Evolutionary conservation across 1,140 invertebrate species (phyloP), one percentile per base, ranked within the genome.

Genomic region (Neuroterus valhalla): DNA sequence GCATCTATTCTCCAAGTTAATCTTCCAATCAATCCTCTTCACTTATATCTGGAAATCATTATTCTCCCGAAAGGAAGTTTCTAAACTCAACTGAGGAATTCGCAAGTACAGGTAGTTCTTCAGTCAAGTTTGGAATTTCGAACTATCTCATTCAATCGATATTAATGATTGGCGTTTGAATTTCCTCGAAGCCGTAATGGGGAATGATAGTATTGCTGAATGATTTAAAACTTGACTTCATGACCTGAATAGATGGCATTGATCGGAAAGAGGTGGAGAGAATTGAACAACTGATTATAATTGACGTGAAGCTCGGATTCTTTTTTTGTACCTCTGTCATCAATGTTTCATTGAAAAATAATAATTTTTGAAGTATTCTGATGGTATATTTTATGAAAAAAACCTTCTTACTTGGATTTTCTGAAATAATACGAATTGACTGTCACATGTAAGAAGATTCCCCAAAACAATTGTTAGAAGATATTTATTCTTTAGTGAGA

Each of bases 21-120:
- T 15, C 52, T 23, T 62, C 31, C 55, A 26, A 62, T 62, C 26
- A 62, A 62, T 31, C n/a, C 2, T 62, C 55, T 62, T n/a, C 6
- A 26, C 8, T 31, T 8, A 62, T 8, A 62, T 31, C 11, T 62
- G 55, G n/a, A 23, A 15, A 8, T 62, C 31, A 14, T 31, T 23
- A 21, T n/a, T 62, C 21, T 8, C 55, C 26, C 12, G 21, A 23
- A 14, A 31, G 26, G n/a, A 62, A 31, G 23, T 62, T 26, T 26
- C 31, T 12, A 31, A 31, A n/a, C 11, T 26, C 31, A 31, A 62
- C 31, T 62, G 15, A 62, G 31, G 31, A 62, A 62, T 12, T 62
- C 31, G 55, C 31, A 62, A 62, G 14, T 38, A 0, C 1, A 31
- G 12, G 6, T 3, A 62, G 31, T 31, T 62, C 2, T 31, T 3